Conservation (phyloP, 2,888 invertebrate species). For the Rhingia campestris region DNA sequence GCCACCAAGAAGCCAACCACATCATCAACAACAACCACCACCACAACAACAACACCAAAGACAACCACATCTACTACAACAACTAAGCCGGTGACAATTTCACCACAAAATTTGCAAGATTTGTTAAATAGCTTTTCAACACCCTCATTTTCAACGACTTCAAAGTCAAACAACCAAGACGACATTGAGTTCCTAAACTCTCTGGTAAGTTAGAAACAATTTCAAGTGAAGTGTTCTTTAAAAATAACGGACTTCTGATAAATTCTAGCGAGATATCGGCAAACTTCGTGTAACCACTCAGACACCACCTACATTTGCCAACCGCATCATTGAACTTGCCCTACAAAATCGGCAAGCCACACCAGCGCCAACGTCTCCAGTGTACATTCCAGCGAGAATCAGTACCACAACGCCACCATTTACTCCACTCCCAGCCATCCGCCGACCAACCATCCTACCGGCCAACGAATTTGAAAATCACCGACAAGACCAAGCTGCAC, state of each 20-base stretch:
- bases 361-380: slow-evolving; percentile 70
- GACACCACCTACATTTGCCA: slow-evolving; percentile 82
- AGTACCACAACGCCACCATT: slow-evolving; percentile 75
- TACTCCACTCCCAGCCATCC: slow-evolving; percentile 78
- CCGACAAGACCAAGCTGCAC: slow-evolving; percentile 75
- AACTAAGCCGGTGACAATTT: slow-evolving; percentile 77
- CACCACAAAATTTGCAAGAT: slow-evolving; percentile 78
- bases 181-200: slow-evolving; percentile 86
- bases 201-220: slow-evolving; percentile 83
- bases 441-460: slow-evolving; percentile 78
- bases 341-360: slow-evolving; percentile 81
- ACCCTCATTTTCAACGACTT: slow-evolving; percentile 69
- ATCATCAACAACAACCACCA: slow-evolving; percentile 77
- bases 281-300: slow-evolving; percentile 74
- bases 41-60: slow-evolving; percentile 76
- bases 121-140: slow-evolving; percentile 63
- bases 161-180: slow-evolving; percentile 81
- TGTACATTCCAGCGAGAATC: slow-evolving; percentile 34
- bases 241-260: background rate
- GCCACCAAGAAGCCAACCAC: slow-evolving; percentile 53
- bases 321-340: slow-evolving; percentile 84
- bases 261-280: slow-evolving; percentile 76
- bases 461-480: slow-evolving; percentile 71
- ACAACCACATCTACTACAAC: slow-evolving; percentile 77
- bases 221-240: background rate